Evolutionary conservation across 2,888 invertebrate genomes (phyloP), one percentile per base, ranked within the genome.

Genomic region (Campoplex nolae): DNA sequence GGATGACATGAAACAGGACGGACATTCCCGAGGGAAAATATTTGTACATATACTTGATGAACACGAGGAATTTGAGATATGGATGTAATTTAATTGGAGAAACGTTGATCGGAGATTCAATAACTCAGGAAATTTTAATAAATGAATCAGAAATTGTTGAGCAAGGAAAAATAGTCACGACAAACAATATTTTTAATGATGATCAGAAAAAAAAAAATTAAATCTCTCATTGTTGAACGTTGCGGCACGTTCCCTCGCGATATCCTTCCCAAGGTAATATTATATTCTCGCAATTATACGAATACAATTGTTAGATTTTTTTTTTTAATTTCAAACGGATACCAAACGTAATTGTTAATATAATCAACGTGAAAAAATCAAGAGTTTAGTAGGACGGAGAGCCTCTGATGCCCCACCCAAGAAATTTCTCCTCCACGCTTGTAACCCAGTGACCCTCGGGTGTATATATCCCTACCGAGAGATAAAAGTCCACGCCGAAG

Each of bases 381-480:
- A 51, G 73, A 78, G 45, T 85, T 42, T 56, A 48, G 73, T 81
- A 77, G 79, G 74, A 82, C 67, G 81, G 73, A 71, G 85, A 84
- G 84, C 71, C 84, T 78, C 87, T 32, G 42, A 56, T 75, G 87
- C 87, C 87, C 82, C 87, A 67, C 87, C 87, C 87, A 84, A 79
- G 84, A 87, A 83, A 87, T 87, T 87, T 87, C 84, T 87, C 82
- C 79, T 82, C 76, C 84, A 78, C 74, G 84, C 74, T 84, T 82
- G 62, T 84, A 88, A 89, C 89, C 89, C 85, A 88, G 82, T 89
- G 88, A 88, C 88, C 88, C 88, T 79, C 58, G 82, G 51, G 70
- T 56, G 75, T 78, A 35, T 80, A 67, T 56, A 84, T 62, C 73
- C 78, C 83, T 80, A 51, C 76, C 56, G 54, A 54, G 67, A 70